These are phyloP conservation scores for Kradibia gibbosae DNA, from an alignment of 1,140 invertebrate genomes.

Conservation along the genomic window DNA sequence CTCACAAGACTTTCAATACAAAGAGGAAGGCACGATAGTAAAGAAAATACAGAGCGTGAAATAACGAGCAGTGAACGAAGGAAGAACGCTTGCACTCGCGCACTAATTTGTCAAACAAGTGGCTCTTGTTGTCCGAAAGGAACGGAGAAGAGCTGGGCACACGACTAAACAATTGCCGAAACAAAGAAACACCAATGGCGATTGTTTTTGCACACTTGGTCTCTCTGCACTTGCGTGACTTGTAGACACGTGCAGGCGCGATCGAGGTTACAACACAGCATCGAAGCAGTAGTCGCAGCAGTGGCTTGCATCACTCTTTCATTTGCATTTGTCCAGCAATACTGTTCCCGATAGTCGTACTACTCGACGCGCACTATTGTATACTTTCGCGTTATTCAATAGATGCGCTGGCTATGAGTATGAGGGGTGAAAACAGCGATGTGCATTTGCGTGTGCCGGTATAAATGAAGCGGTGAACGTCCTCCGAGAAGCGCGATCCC, in stretches of 20 bases:
- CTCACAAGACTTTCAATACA: constrained; percentile 10
- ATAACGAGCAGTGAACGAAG: constrained; percentile 6
- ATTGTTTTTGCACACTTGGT: constrained; percentile 36
- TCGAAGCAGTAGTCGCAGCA: neutral
- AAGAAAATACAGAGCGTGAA: neutral
- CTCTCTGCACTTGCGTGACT: constrained; percentile 23
- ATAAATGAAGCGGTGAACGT: constrained; percentile 17
- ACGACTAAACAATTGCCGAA: constrained; percentile 45
- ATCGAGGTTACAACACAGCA: constrained; percentile 30
- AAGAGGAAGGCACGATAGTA: neutral
- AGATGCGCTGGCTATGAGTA: neutral
- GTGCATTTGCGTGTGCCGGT: neutral
- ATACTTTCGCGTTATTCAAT: neutral
- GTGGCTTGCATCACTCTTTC: constrained; percentile 18
- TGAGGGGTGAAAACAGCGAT: neutral
- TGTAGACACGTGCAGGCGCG: constrained; percentile 29
- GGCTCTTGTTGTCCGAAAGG: constrained; percentile 21
- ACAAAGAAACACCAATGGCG: constrained; percentile 38
- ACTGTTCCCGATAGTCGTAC: neutral
- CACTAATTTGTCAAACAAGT: constrained; percentile 45
- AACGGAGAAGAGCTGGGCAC: constrained; percentile 1
- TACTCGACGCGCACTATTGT: neutral
- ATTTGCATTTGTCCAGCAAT: constrained; percentile 6
- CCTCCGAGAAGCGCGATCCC: constrained; percentile 23
- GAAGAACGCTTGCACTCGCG: constrained; percentile 27